Conservation (phyloP, 2,113 vertebrate species). For the Cavia porcellus region DNA sequence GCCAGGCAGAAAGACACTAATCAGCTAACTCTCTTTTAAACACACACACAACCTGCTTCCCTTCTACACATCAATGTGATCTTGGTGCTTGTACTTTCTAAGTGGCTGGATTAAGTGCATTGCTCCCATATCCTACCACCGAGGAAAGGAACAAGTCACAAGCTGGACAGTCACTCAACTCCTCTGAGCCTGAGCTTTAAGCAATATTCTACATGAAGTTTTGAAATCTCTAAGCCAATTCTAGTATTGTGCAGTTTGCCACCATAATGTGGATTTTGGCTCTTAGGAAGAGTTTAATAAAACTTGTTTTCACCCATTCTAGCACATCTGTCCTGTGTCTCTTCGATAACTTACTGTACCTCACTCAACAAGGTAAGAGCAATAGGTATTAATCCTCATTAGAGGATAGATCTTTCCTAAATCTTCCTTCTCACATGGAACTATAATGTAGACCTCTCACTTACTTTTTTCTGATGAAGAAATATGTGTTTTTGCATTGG, state of each 20-base stretch:
- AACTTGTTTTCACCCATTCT: not conserved
- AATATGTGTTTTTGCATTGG: conserved; percentile 4
- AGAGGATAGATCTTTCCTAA: not conserved
- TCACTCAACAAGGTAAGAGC: not conserved
- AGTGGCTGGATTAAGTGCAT: conserved; percentile 35
- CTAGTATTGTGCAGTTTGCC: not conserved
- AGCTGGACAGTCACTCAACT: conserved; percentile 24
- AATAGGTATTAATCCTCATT: not conserved
- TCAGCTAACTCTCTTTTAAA: not conserved
- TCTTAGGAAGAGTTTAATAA: conserved; percentile 25
- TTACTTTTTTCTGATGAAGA: conserved; percentile 46
- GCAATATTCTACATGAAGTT: not conserved
- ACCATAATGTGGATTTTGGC: not conserved
- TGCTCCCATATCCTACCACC: not conserved
- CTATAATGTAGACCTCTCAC: not conserved
- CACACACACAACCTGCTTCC: not conserved
- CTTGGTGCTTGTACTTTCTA: not conserved
- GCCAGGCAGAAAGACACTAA: not conserved
- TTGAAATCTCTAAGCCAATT: conserved; percentile 36
- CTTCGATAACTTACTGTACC: not conserved
- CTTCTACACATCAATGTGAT: not conserved
- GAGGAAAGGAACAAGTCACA: not conserved
- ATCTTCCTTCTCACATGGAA: not conserved
- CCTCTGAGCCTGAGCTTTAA: not conserved
- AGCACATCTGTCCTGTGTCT: not conserved